Evolutionary conservation across 2,113 vertebrate genomes (phyloP).

Genomic region (Python bivittatus): DNA sequence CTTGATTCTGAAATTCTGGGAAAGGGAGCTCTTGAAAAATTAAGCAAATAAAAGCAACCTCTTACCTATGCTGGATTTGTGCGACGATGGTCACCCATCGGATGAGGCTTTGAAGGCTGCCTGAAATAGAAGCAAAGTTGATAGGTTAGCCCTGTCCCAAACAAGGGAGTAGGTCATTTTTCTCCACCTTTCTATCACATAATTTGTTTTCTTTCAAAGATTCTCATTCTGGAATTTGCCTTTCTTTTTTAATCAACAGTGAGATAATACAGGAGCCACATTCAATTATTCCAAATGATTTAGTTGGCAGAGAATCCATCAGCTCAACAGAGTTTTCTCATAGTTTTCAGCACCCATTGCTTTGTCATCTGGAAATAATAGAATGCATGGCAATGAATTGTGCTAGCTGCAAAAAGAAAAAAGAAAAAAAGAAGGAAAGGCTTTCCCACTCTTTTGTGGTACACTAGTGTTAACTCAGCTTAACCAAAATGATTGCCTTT

Average conservation of each 20-base stretch:
- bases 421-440: conserved; percentile 15
- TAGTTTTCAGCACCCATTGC: conserved; percentile 77
- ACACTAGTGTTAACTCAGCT: conserved; percentile 70
- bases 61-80: conserved; percentile 52
- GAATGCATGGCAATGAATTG: conserved; percentile 70
- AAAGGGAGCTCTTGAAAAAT: conserved; percentile 47
- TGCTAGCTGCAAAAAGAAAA: conserved; percentile 63
- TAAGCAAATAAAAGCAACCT: conserved; percentile 46
- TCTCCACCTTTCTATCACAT: conserved; percentile 68
- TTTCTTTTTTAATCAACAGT: conserved; percentile 71
- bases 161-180: conserved; percentile 40
- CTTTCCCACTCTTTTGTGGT: conserved; percentile 65
- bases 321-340: conserved; percentile 78
- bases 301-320: conserved; percentile 75
- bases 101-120: conserved; percentile 46
- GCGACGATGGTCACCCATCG: conserved; percentile 32
- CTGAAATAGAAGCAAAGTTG: conserved; percentile 22
- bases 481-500: conserved; percentile 74
- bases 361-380: conserved; percentile 85
- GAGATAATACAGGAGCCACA: conserved; percentile 65
- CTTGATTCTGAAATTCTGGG: conserved; percentile 30
- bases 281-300: conserved; percentile 75
- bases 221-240: conserved; percentile 68
- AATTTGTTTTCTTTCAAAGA: conserved; percentile 70
- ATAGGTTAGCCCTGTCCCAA: conserved; percentile 41